phyloP scores from a whole-genome alignment of 2,797 vertebrate species.

The Apodemus agrarius region DNA sequence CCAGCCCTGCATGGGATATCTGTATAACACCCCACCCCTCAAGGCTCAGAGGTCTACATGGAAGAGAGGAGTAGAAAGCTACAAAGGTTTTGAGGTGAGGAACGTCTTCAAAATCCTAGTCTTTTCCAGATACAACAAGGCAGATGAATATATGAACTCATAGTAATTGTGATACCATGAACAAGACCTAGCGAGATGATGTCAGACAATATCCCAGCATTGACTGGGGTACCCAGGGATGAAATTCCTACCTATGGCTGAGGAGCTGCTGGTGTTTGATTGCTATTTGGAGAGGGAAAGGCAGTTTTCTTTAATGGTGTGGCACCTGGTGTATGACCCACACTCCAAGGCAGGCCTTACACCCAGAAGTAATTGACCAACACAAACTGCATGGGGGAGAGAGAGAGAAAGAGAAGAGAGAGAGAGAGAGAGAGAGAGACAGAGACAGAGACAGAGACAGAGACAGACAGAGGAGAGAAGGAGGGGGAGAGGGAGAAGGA shows the following conservation, averaged over 20 bases:
- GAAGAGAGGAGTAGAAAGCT: background rate
- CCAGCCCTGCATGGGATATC: background rate
- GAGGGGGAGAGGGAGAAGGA: background rate
- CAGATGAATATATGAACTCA: background rate
- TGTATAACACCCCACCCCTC: background rate
- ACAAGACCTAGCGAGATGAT: background rate
- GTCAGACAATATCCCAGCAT: background rate
- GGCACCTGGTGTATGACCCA: background rate
- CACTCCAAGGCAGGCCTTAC: background rate
- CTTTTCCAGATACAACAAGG: background rate
- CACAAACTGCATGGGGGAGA: background rate
- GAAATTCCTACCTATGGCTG: background rate
- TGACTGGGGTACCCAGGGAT: background rate
- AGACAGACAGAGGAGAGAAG: background rate
- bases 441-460: rapidly evolving
- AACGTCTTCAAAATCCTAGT: background rate
- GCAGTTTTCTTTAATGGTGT: background rate
- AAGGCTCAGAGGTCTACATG: background rate
- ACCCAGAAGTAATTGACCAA: background rate
- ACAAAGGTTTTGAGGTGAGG: too few relatives aligned
- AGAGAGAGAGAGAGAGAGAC: too few relatives aligned
- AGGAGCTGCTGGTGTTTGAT: background rate
- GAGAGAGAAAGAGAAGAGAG: rapidly evolving
- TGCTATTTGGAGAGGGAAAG: background rate
- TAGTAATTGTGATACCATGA: background rate